These are phyloP conservation scores for Bungarus multicinctus DNA, from an alignment of 2,113 vertebrate genomes.

Conservation along the genomic window DNA sequence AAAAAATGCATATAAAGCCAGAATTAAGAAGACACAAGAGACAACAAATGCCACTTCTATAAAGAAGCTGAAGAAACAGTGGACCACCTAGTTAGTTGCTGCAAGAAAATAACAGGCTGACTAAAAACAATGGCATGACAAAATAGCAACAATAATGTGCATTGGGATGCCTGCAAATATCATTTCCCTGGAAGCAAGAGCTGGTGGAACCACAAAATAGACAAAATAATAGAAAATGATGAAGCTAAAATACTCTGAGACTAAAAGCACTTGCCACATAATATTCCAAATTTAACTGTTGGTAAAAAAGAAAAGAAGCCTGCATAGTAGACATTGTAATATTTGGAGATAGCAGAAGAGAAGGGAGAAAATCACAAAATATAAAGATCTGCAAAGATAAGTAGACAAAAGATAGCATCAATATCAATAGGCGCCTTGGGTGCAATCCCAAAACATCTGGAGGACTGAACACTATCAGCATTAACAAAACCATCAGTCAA, in stretches of 20 bases:
- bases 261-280: not conserved
- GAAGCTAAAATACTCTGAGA: not conserved
- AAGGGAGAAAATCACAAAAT: not conserved
- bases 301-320: not conserved
- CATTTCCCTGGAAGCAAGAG: not conserved
- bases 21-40: not conserved
- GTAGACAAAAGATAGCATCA: not conserved
- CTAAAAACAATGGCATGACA: not conserved
- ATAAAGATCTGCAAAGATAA: not conserved
- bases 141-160: not conserved
- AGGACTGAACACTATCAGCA: not conserved
- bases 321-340: not conserved
- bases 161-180: not conserved
- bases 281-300: not conserved
- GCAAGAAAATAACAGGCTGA: not conserved
- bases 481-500: not conserved
- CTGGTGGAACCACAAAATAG: not conserved
- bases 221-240: not conserved
- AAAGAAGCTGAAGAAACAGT: not conserved
- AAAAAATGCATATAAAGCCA: not conserved
- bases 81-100: not conserved
- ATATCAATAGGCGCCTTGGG: not conserved
- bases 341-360: not conserved
- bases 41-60: not conserved
- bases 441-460: not conserved